Conservation (phyloP, 2,888 invertebrate species). For the Caenorhabditis panamensis region DNA sequence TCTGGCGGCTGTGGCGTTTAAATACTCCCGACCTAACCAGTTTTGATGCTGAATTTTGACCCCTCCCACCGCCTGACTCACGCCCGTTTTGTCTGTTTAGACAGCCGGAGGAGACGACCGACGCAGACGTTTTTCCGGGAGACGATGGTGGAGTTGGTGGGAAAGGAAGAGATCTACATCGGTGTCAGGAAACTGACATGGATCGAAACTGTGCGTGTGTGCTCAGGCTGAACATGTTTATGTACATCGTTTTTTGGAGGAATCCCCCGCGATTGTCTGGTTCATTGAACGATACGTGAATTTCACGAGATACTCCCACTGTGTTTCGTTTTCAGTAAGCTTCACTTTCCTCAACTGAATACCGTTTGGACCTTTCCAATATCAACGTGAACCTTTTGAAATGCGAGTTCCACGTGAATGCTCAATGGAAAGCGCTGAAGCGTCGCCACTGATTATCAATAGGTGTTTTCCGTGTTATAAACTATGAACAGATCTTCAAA, state of each 20-base stretch:
- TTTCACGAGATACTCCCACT: neutral
- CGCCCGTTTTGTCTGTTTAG: conserved; percentile 27
- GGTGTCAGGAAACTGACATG: conserved; percentile 18
- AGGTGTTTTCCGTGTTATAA: neutral
- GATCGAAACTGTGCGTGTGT: conserved; percentile 1
- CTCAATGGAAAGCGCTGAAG: too few species aligned
- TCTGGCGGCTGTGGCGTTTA: neutral
- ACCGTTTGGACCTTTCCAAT: too few species aligned
- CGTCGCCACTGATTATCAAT: too few species aligned
- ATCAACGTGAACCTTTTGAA: too few species aligned
- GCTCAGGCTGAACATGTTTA: conserved; percentile 17
- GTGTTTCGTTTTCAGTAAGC: neutral
- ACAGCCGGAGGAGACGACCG: conserved; percentile 11
- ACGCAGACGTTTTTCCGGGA: conserved; percentile 16
- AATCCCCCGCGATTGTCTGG: conserved; percentile 6
- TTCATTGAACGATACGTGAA: neutral
- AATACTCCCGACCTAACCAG: conserved; percentile 26
- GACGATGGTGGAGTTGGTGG: neutral
- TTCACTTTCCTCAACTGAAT: neutral
- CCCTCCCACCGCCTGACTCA: conserved; percentile 33
- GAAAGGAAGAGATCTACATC: conserved; percentile 9
- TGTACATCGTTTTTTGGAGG: neutral
- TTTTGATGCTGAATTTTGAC: conserved; percentile 56
- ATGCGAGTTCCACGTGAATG: too few species aligned
- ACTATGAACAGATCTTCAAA: neutral